Evolutionary conservation across 1,140 invertebrate genomes (phyloP), one percentile per base, ranked within the genome.

Genomic region (Holotrichia oblita): DNA sequence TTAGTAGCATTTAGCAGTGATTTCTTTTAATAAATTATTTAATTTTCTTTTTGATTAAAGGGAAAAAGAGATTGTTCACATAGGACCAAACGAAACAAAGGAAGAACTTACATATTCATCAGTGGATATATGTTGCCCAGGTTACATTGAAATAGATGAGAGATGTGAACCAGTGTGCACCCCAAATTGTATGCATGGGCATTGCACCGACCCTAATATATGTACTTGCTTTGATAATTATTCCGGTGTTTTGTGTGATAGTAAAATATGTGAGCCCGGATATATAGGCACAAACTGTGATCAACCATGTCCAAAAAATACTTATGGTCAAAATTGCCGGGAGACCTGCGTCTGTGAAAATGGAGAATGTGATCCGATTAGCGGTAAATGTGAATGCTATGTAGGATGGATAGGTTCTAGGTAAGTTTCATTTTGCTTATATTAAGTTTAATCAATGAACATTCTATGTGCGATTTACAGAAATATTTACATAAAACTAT

Each of bases 281-380:
- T 74, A 41, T 20, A 41, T 0, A n/a, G 73, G 73, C 9, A 10
- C 14, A 4, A 8, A 74, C 20, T 74, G 73, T 17, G 9, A 41
- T 1, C 6, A 41, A 20, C 6, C 6, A 8, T 74, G 73, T n/a
- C 2, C 17, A 9, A 42, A 6, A 41, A 41, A 20, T 17, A 40
- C 34, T 42, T 74, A 74, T 20, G 73, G 73, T 0, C 6, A 6
- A 3, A 17, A 74, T 10, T 74, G 73, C 34, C 6, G 14, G 6
- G 34, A 41, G 3, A 17, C 7, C 0, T 74, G 73, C 12, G 4
- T 8, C 0, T 74, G 73, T 42, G 73, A 24, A 74, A 74, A 74
- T 27, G 73, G 73, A 74, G 9, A 17, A 40, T 74, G 73, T 34
- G 34, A 74, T 41, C 14, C n/a, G 0, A 34, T 74, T 12, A 41